Conservation (phyloP, 2,797 vertebrate species). For the Mus spretus region DNA sequence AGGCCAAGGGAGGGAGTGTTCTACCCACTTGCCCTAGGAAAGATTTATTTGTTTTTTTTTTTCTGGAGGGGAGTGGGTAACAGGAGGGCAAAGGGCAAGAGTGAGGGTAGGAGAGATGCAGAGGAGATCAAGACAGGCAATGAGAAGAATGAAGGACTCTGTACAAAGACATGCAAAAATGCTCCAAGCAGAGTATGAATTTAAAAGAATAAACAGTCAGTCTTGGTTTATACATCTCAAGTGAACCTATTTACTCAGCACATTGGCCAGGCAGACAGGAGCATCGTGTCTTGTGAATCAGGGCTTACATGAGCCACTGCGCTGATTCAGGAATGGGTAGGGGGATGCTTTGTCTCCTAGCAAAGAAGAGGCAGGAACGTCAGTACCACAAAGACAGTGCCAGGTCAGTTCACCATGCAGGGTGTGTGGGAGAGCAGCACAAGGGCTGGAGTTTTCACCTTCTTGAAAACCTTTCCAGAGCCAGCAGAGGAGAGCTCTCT, state of each 20-base stretch:
- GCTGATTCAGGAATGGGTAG: slow-evolving; percentile 60
- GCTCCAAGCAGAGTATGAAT: slow-evolving; percentile 71
- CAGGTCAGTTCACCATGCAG: not conserved
- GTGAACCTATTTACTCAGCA: slow-evolving; percentile 78
- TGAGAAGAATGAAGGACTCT: slow-evolving; percentile 43
- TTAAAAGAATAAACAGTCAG: slow-evolving; percentile 75
- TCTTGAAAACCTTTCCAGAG: slow-evolving; percentile 50
- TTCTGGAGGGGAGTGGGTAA: slow-evolving; percentile 52
- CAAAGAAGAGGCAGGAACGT: accelerated
- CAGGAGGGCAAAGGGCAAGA: slow-evolving; percentile 25
- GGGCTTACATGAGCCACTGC: not conserved
- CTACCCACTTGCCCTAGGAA: slow-evolving; percentile 60
- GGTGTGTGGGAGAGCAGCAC: not conserved
- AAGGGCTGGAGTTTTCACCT: not conserved
- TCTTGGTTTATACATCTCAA: slow-evolving; percentile 82
- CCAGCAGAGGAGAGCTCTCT: slow-evolving; percentile 49
- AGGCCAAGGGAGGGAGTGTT: slow-evolving; percentile 69
- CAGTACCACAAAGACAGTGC: not conserved
- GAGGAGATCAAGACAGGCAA: slow-evolving; percentile 72
- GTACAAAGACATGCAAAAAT: slow-evolving; percentile 80
- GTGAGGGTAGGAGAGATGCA: slow-evolving; percentile 49
- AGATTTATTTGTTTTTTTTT: slow-evolving; percentile 77
- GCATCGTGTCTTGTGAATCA: slow-evolving; percentile 71
- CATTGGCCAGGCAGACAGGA: slow-evolving; percentile 58
- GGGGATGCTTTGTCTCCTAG: not conserved